These are phyloP conservation scores for Alviniconcha strummeri DNA, from an alignment of 2,888 invertebrate species.

Conservation along the genomic window DNA sequence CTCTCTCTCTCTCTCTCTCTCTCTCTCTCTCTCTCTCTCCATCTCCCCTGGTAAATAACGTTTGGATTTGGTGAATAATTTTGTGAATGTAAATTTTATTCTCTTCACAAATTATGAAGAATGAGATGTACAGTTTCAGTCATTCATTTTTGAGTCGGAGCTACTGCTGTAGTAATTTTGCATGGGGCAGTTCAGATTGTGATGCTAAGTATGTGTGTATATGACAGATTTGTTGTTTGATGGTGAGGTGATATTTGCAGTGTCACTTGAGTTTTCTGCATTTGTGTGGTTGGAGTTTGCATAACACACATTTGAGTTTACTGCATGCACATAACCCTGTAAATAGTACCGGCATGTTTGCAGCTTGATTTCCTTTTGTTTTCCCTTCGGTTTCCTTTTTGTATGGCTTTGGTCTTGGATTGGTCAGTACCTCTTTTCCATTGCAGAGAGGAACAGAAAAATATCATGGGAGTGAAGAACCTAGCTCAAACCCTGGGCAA, in stretches of 20 bases:
- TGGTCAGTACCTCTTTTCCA: slow-evolving; percentile 19
- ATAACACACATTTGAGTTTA: no score
- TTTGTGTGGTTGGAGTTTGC: no score
- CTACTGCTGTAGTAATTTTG: no score
- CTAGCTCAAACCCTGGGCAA: slow-evolving; percentile 38
- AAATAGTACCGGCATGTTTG: no score
- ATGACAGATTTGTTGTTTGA: neutral
- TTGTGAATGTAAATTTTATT: neutral
- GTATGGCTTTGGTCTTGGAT: slow-evolving; percentile 26
- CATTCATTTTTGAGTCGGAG: no score
- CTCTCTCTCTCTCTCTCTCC: slow-evolving; percentile 18
- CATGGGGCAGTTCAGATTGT: neutral
- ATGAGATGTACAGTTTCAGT: neutral
- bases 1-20: slow-evolving; percentile 15
- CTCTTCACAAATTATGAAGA: neutral
- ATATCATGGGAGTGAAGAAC: slow-evolving; percentile 46
- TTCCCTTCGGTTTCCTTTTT: slow-evolving; percentile 23
- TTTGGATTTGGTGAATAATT: neutral
- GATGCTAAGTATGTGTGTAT: slow-evolving; percentile 1
- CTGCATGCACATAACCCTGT: no score
- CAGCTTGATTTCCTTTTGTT: slow-evolving; percentile 20
- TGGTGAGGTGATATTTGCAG: no score
- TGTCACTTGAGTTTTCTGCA: no score
- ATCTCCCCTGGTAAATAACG: neutral
- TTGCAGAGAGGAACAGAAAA: slow-evolving; percentile 65